These are phyloP conservation scores for Diplosoma virens DNA, from an alignment of 23 tunicate species.

Conservation along the genomic window DNA sequence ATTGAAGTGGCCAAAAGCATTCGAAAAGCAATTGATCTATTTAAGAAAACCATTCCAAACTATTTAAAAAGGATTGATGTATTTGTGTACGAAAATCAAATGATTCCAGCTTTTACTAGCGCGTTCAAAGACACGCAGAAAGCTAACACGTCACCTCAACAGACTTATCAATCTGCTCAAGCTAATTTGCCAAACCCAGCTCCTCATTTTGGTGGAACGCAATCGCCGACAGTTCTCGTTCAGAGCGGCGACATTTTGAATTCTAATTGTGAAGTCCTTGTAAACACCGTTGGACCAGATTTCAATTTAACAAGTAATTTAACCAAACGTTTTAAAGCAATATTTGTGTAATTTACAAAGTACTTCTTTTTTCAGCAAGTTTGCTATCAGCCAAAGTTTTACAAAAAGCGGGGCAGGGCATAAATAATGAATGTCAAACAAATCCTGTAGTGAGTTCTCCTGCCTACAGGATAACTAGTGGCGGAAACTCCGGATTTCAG, in stretches of 20 bases:
- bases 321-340: not conserved
- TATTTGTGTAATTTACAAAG: too few relatives aligned
- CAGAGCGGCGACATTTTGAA: slow-evolving; percentile 1
- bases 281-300: slow-evolving; percentile 20
- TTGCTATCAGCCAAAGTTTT: not conserved
- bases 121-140: too few relatives aligned
- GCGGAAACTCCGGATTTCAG: slow-evolving; percentile 10
- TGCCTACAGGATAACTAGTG: slow-evolving; percentile 19
- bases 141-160: too few relatives aligned
- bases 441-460: not conserved
- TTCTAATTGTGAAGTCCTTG: slow-evolving; percentile 5
- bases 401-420: slow-evolving; percentile 1
- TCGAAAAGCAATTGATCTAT: slow-evolving; percentile 15
- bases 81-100: not conserved
- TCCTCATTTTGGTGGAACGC: not conserved
- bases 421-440: not conserved
- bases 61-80: slow-evolving; percentile 22
- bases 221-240: not conserved
- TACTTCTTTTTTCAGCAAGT: slow-evolving; percentile 3
- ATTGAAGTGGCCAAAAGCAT: slow-evolving; percentile 1
- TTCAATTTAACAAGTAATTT: slow-evolving; percentile 3
- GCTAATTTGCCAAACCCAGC: not conserved
- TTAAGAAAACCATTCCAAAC: not conserved
- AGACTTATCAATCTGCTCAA: not conserved
- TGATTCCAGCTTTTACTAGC: slow-evolving; percentile 1